Evolutionary conservation across 2,113 vertebrate genomes (phyloP).

Genomic region (Cariama cristata): DNA sequence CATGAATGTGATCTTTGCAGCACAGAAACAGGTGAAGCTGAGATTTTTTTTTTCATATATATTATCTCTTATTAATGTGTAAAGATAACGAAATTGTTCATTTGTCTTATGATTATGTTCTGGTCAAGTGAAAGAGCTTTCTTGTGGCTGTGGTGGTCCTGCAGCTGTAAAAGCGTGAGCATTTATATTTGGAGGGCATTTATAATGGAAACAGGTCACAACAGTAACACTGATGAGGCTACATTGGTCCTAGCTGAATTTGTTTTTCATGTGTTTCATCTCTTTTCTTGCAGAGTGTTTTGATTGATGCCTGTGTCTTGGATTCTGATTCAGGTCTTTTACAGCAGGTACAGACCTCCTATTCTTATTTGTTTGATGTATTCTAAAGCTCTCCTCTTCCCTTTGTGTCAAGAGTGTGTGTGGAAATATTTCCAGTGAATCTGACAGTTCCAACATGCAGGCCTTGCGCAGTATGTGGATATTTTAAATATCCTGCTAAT

Average conservation of each 20-base stretch:
- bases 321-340: conserved; percentile 94
- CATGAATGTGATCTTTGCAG: conserved; percentile 98
- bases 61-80: not conserved
- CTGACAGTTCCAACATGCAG: not conserved
- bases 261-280: not conserved
- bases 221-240: not conserved
- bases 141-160: not conserved
- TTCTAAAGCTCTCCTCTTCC: not conserved
- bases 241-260: not conserved
- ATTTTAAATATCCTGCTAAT: not conserved
- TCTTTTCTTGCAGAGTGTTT: conserved; percentile 82
- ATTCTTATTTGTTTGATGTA: not conserved
- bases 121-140: not conserved
- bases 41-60: not conserved
- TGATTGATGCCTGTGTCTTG: conserved; percentile 95
- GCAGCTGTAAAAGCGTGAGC: not conserved
- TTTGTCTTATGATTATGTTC: not conserved
- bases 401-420: not conserved
- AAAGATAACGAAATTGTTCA: not conserved
- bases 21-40: conserved; percentile 91
- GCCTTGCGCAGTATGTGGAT: not conserved
- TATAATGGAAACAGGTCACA: not conserved
- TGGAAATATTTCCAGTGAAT: not conserved
- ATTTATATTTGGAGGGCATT: not conserved
- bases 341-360: conserved; percentile 85